Conservation (phyloP, 2,113 vertebrate genomes). For the Varanus salvator region DNA sequence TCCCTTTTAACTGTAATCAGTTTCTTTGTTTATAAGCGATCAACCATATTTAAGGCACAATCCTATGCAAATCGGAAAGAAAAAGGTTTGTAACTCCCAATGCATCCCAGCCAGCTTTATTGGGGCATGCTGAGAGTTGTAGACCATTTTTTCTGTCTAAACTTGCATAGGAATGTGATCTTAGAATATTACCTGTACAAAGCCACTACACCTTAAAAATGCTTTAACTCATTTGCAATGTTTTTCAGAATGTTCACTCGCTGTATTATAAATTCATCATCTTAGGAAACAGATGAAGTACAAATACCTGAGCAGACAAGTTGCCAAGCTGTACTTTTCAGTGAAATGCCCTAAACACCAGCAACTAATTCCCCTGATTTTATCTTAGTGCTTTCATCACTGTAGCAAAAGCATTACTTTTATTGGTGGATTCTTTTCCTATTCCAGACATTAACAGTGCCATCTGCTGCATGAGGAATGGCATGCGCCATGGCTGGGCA, state of each 20-base stretch:
- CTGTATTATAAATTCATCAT: conserved; percentile 1
- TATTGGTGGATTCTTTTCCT: background rate
- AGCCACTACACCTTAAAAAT: background rate
- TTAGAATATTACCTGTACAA: background rate
- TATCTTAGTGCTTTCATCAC: background rate
- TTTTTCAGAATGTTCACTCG: background rate
- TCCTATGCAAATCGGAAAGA: no score
- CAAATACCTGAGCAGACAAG: conserved; percentile 28
- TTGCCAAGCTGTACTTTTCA: background rate
- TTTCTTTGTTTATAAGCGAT: background rate
- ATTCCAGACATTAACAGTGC: background rate
- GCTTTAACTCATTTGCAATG: background rate
- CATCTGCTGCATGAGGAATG: conserved; percentile 12
- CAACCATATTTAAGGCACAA: background rate
- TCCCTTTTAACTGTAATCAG: conserved; percentile 8
- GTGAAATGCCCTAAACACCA: background rate
- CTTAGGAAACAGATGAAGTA: conserved; percentile 2
- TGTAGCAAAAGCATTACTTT: background rate
- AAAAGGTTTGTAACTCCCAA: no score
- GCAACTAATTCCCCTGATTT: background rate
- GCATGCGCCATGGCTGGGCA: background rate
- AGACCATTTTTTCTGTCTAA: no score
- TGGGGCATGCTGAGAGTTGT: no score
- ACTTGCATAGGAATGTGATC: no score
- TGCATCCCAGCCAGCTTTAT: no score